Evolutionary conservation across 1,140 invertebrate genomes (phyloP), one percentile per base, ranked within the genome.

Genomic region (Drosophila mojavensis): DNA sequence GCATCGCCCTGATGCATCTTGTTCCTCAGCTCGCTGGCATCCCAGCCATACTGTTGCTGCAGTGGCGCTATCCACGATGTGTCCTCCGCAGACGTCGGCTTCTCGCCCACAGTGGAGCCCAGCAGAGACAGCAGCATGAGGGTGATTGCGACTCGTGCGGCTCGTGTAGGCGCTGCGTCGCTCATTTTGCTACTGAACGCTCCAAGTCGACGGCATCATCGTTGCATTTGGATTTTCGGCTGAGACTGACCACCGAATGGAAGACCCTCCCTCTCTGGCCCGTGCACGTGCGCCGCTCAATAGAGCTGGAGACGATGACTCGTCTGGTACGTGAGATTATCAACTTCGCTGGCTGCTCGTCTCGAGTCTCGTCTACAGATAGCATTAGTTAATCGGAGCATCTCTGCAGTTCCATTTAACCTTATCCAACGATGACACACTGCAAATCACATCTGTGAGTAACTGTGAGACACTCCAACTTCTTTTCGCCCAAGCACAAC

Each of bases 1-100:
- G 79, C 91, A 26, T 91, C 86, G 0, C 84, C 75, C 3, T 91
- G 83, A 26, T 89, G 66, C 51, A 91, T 66, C 47, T 85, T 78
- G 45, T 91, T 91, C 43, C 71, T 79, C 15, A 91, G 41, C 5
- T 91, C 77, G 3, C 61, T 33, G 5, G 63, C 59, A 7, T 69
- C 67, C 41, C 69, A 88, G 6, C 84, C 78, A 13, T 78, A 80
- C 24, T 72, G 77, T 24, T 83, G 33, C 26, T 43, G 58, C 7
- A 77, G 48, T 1, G 75, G 75, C 4, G 66, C 62, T 68, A 79
- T 70, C 82, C 82, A 86, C 5, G 54, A 67, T 24, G 41, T 24
- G 33, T 66, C 68, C 7, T 28, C 10, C 1, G 45, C 48, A 10
- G 4, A 11, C 1, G 13, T 13, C 1, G 68, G n/a, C 56, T 75